A percentile compares a stretch with the other conserved stretches of the same genome.
Evolutionary conservation across 92 coral and sea anemone genomes (phyloP).

Genomic region (Pocillopora meandrina): DNA sequence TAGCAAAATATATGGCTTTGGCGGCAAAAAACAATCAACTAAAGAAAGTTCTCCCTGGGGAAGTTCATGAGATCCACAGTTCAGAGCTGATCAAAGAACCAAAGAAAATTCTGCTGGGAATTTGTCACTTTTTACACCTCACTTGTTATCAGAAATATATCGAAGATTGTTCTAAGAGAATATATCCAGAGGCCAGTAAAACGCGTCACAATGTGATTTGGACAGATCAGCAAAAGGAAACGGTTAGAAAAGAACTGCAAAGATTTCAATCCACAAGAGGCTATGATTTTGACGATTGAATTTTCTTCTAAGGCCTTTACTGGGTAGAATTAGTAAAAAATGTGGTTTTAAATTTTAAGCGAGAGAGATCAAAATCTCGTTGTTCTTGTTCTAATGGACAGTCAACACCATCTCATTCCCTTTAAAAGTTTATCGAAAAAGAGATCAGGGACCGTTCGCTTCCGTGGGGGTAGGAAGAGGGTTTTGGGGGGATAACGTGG

Average conservation of each 20-base stretch:
- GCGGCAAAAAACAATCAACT: constrained; percentile 65
- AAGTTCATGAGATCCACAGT: constrained; percentile 74
- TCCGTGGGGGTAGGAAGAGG: no score
- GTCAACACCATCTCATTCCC: no score
- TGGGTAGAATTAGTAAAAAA: not conserved
- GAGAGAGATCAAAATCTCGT: no score
- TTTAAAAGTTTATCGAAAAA: no score
- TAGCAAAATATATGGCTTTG: constrained; percentile 51
- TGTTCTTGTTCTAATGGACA: no score
- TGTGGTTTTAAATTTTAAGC: not conserved
- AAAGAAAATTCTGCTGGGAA: constrained; percentile 44
- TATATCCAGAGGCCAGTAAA: constrained; percentile 66
- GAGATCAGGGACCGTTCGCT: no score
- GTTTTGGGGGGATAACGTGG: no score
- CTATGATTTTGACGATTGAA: constrained; percentile 55
- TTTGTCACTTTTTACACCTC: constrained; percentile 79
- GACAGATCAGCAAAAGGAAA: constrained; percentile 59
- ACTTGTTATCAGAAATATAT: constrained; percentile 71
- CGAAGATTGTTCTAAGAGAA: constrained; percentile 74
- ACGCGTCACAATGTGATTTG: constrained; percentile 79
- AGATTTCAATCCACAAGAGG: constrained; percentile 65
- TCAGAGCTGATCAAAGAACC: constrained; percentile 70
- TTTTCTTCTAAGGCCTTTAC: not conserved
- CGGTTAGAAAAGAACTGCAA: constrained; percentile 45
- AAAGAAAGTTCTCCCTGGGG: constrained; percentile 35